These are phyloP conservation scores for Volucella bombylans DNA, from an alignment of 2,888 invertebrate species.

Conservation along the genomic window DNA sequence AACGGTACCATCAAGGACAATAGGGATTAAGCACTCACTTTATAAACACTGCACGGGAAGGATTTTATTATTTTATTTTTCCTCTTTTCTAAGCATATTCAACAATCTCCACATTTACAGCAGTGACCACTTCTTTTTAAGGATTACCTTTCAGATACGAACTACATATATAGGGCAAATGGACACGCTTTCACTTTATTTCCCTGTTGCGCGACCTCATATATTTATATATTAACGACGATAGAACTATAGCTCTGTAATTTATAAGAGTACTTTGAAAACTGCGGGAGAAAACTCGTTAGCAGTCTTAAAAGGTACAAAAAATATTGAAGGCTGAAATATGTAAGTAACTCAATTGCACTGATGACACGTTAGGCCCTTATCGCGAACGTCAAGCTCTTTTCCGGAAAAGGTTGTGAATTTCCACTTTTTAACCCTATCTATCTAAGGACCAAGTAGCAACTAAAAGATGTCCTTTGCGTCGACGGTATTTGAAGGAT, in stretches of 20 bases:
- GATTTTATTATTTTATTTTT: background rate
- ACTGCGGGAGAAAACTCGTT: background rate
- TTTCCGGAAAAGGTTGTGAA: background rate
- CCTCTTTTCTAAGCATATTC: conserved; percentile 4
- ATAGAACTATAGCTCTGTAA: background rate
- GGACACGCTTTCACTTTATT: conserved; percentile 42
- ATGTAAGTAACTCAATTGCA: background rate
- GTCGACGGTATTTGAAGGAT: conserved; percentile 38
- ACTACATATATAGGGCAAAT: background rate
- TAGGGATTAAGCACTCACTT: background rate
- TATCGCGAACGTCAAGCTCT: background rate
- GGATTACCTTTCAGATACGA: conserved; percentile 1
- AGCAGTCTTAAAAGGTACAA: background rate
- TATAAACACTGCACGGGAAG: too few species aligned
- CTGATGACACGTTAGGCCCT: conserved; percentile 4
- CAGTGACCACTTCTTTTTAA: conserved; percentile 7
- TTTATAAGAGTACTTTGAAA: conserved; percentile 2
- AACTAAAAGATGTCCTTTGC: conserved; percentile 17
- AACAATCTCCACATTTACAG: conserved; percentile 35
- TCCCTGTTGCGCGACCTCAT: conserved; percentile 3
- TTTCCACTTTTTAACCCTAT: background rate
- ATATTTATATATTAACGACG: too few species aligned
- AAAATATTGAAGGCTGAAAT: background rate
- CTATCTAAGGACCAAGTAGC: conserved; percentile 23
- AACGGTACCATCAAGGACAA: too few species aligned